Evolutionary conservation across 2,797 vertebrate species (phyloP).

Genomic region (Anguilla anguilla): DNA sequence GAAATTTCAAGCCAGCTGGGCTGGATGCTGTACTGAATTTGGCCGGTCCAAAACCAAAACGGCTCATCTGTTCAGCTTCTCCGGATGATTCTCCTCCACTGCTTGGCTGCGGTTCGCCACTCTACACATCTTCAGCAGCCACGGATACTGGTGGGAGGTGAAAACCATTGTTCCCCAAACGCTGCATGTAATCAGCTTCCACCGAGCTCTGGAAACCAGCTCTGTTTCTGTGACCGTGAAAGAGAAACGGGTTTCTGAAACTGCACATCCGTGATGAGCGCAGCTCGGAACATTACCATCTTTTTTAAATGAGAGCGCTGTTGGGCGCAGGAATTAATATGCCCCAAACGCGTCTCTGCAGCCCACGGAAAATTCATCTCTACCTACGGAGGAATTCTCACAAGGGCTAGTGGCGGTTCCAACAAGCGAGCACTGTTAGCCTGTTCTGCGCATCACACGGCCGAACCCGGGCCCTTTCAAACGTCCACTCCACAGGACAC

Average conservation of each 20-base stretch:
- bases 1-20: too few species aligned
- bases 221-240: neutral
- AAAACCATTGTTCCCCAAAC: neutral
- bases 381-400: slow-evolving; percentile 17
- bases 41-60: neutral
- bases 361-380: slow-evolving; percentile 15
- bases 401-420: neutral
- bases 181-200: neutral
- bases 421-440: neutral
- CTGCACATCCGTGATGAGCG: neutral
- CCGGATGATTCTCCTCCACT: neutral
- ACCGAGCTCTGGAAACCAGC: neutral
- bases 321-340: neutral
- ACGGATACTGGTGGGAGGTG: neutral
- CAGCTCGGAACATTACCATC: neutral
- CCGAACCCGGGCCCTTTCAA: too few species aligned
- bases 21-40: neutral
- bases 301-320: slow-evolving; percentile 8
- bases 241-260: neutral
- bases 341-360: neutral
- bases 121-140: neutral
- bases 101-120: neutral
- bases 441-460: neutral
- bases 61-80: neutral
- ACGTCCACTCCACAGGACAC: too few species aligned